These are phyloP conservation scores for Lepus townsendii DNA, from an alignment of 2,797 vertebrate genomes.

Conservation along the genomic window DNA sequence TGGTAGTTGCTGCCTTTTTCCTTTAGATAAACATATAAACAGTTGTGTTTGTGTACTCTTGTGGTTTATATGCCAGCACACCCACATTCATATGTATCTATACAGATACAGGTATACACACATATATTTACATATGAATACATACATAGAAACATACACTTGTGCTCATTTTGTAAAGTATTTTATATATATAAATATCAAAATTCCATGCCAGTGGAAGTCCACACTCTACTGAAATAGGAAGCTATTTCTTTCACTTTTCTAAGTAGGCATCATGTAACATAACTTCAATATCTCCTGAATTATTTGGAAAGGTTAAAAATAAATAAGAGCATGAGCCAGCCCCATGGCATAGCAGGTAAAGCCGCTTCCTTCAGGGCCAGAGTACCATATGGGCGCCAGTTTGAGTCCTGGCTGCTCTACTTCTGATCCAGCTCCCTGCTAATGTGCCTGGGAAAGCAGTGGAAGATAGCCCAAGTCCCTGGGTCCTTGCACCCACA, in stretches of 20 bases:
- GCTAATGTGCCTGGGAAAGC: too few species aligned
- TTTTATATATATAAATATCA: neutral
- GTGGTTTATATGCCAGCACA: neutral
- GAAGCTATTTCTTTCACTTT: slow-evolving; percentile 3
- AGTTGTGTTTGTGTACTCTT: neutral
- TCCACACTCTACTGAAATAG: neutral
- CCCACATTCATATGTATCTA: neutral
- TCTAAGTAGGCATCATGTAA: neutral
- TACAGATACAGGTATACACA: neutral
- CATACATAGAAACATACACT: neutral
- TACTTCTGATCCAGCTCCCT: too few species aligned
- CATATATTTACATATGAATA: neutral
- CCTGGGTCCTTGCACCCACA: too few species aligned
- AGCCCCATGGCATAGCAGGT: too few species aligned
- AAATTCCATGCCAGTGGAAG: slow-evolving; percentile 2
- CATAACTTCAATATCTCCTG: neutral
- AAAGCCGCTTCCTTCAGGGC: too few species aligned
- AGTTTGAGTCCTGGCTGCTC: too few species aligned
- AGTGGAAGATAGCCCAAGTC: too few species aligned
- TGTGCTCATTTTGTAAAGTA: neutral
- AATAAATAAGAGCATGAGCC: neutral
- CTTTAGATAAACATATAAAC: neutral
- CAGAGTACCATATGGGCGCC: too few species aligned
- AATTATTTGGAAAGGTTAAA: neutral
- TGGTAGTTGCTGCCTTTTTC: neutral